Evolutionary conservation across 2,888 invertebrate species (phyloP), one percentile per base, ranked within the genome.

Genomic region (Rhagonycha fulva): DNA sequence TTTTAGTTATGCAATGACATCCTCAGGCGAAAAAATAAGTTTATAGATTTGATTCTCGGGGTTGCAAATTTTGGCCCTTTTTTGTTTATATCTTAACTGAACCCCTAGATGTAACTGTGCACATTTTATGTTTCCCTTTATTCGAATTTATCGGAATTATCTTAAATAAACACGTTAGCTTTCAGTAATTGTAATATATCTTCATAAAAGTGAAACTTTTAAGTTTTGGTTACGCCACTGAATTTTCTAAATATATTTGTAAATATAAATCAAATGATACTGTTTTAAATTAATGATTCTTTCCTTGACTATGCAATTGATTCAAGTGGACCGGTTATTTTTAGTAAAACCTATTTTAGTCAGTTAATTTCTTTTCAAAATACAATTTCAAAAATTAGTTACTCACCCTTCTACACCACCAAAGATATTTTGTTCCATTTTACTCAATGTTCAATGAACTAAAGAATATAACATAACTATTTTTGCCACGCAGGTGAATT

Each of bases 391-490:
- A 32, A 12, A n/a, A n/a, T 14, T 7, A 72, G 63, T 32, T 79
- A 19, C 84, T 83, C 74, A 87, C 87, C 87, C 87, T 78, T 87
- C 87, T 28, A 87, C 79, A 4, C 87, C 87, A 10, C 85, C 87
- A 28, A 87, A 83, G 68, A 84, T 82, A 19, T 62, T 26, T 24
- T 85, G 80, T 7, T 85, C 83, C 68, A 85, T 77, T 47, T 28
- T 72, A 14, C 14, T 11, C 30, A 32, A 62, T 11, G 47, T 76
- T 19, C 10, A 47, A 47, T 19, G 60, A 47, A 24, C 67, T 62
- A 72, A 69, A 66, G 61, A 73, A 67, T 63, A 72, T 67, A 63
- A 70, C 70, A 71, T 62, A 24, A 67, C 68, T 66, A 47, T 47
- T 30, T 62, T 28, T 74, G 74, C 71, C 76, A 73, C 76, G 70